phyloP scores from a whole-genome alignment of 2,888 invertebrate genomes.

The Erebia epiphron region DNA sequence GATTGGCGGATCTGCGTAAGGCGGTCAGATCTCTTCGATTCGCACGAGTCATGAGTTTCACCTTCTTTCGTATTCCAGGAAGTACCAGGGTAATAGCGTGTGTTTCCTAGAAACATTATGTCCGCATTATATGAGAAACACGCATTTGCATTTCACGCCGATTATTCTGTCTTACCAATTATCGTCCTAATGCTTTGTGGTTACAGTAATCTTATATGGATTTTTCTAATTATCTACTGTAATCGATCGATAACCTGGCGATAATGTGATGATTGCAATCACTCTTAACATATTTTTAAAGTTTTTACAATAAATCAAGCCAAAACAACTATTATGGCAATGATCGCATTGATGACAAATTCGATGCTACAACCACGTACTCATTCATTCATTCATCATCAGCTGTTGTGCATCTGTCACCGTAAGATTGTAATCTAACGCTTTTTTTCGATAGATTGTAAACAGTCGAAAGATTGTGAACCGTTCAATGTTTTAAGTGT shows the following conservation, averaged over 20 bases:
- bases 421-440: no score
- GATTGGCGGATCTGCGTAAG: slow-evolving; percentile 50
- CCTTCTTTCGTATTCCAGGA: slow-evolving; percentile 70
- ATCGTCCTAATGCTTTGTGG: neutral
- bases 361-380: neutral
- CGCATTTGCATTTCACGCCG: neutral
- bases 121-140: slow-evolving; percentile 19
- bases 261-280: no score
- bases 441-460: no score
- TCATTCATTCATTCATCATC: no score
- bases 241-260: no score
- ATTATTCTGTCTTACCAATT: neutral
- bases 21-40: slow-evolving; percentile 55
- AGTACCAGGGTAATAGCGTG: slow-evolving; percentile 50
- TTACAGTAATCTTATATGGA: neutral
- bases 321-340: neutral
- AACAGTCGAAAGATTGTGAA: no score
- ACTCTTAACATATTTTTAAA: neutral
- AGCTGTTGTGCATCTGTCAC: no score
- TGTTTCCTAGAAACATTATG: slow-evolving; percentile 53
- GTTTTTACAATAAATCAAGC: neutral
- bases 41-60: slow-evolving; percentile 57
- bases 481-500: no score
- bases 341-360: neutral
- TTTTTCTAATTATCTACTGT: no score